Percentiles rank a stretch among this genome's conserved stretches.
These are phyloP conservation scores for Trichopria drosophilae DNA, from an alignment of 2,888 invertebrate genomes.

Conservation along the genomic window DNA sequence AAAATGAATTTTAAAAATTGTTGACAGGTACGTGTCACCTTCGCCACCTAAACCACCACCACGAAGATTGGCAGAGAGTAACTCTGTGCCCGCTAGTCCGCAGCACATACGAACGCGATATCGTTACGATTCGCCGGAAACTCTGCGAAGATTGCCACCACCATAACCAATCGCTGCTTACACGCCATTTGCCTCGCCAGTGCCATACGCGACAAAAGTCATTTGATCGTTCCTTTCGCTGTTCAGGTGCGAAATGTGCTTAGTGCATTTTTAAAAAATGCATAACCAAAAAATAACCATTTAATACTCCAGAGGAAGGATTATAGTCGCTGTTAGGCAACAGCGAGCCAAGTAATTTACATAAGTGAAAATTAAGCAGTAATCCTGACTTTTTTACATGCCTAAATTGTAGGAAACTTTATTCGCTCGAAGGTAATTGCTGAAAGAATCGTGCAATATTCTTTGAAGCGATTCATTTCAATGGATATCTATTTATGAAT, in stretches of 20 bases:
- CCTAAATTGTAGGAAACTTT: too few species aligned
- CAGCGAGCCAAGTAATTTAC: too few species aligned
- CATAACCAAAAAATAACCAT: slow-evolving; percentile 28
- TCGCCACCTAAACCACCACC: slow-evolving; percentile 67
- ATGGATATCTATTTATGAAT: slow-evolving; percentile 47
- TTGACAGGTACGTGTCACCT: slow-evolving; percentile 64
- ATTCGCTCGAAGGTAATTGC: too few species aligned
- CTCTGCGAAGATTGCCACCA: slow-evolving; percentile 55
- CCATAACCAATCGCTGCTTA: slow-evolving; percentile 49
- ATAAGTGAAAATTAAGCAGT: too few species aligned
- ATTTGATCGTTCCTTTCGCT: slow-evolving; percentile 31
- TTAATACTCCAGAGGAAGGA: too few species aligned
- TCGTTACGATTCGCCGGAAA: slow-evolving; percentile 60
- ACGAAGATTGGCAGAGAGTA: slow-evolving; percentile 69
- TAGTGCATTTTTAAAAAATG: slow-evolving; percentile 27
- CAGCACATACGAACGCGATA: slow-evolving; percentile 67
- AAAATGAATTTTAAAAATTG: too few species aligned
- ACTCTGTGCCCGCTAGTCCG: slow-evolving; percentile 71
- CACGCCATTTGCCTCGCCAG: slow-evolving; percentile 44
- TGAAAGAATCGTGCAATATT: background rate
- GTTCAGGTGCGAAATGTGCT: slow-evolving; percentile 18
- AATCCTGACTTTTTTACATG: too few species aligned
- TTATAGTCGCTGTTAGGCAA: too few species aligned
- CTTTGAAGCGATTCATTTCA: slow-evolving; percentile 20
- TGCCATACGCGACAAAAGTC: slow-evolving; percentile 48